Evolutionary conservation across 2,113 vertebrate species (phyloP), one percentile per base, ranked within the genome.

Genomic region (Cyprinodon tularosa): DNA sequence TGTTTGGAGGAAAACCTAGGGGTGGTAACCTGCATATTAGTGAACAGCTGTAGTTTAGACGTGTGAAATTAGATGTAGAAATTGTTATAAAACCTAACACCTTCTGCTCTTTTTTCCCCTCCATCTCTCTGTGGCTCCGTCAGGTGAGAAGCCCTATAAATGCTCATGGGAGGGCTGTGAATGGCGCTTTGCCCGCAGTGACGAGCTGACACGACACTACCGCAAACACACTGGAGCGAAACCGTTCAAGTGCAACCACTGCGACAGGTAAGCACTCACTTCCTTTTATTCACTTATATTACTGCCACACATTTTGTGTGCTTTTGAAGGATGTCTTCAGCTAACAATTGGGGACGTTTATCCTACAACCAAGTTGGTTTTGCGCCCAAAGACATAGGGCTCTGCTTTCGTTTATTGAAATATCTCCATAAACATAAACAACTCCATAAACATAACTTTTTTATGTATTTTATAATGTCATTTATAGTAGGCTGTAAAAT

Each of bases 241-340:
- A 90, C 97, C 97, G 91, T 98, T 98, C 93, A 98, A 98, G 93
- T 98, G 97, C 95, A 97, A 97, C 96, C 97, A 98, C 93, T 98
- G 96, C 91, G 97, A 98, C 96, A 98, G 97, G 96, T 98, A 84
- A 81, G 78, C 59, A 66, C 76, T 72, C 62, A 1, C 12, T 10
- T n/a, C 63, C n/a, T 44, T 44, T 59, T 57, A 38, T 57, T 64
- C 74, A 71, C 66, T 66, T 45, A 72, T 66, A 37, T 62, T 29
- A 69, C 61, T 29, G 20, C 76, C 65, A 63, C 4, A 0, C 22
- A 38, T 3, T 8, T 37, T 3, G 5, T 67, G 47, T 61, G 45
- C 40, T 42, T 65, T 36, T 59, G 22, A 1, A 50, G 44, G 17
- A 4, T 36, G 63, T 12, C 20, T 12, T 64, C 67, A 47, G 53